These are phyloP conservation scores for Pristionchus pacificus DNA, from an alignment of 1,140 invertebrate genomes.

Conservation along the genomic window DNA sequence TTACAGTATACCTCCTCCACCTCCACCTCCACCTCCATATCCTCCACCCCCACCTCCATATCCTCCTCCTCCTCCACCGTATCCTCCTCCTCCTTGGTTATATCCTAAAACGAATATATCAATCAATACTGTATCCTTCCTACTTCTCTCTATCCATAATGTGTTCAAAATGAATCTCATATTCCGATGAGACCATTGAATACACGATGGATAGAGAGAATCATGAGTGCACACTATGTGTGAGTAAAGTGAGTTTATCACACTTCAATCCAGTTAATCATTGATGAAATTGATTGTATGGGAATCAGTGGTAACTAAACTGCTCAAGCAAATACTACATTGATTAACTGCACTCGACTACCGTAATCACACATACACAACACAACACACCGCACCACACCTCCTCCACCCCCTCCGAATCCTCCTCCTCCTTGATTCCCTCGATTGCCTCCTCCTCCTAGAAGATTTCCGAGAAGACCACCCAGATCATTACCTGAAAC, in stretches of 20 bases:
- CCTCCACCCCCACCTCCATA: constrained; percentile 37
- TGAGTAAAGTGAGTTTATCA: background rate
- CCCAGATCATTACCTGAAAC: constrained; percentile 3
- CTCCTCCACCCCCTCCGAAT: constrained; percentile 19
- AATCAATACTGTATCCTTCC: too few species aligned
- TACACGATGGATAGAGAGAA: too few species aligned
- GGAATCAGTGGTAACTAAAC: background rate
- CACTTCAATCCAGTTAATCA: background rate
- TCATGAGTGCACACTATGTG: too few species aligned
- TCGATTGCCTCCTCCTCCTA: constrained; percentile 23
- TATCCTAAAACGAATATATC: too few species aligned
- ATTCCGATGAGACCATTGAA: too few species aligned
- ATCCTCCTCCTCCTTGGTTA: constrained; percentile 12
- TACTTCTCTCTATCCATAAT: background rate
- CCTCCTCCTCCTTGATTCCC: constrained; percentile 5
- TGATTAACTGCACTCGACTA: background rate
- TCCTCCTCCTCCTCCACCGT: constrained; percentile 27
- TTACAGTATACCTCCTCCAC: background rate
- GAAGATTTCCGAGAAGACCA: constrained; percentile 27
- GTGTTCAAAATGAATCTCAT: too few species aligned
- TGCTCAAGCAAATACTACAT: background rate
- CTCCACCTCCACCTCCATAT: constrained; percentile 17
- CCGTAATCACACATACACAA: background rate
- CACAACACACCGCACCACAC: constrained; percentile 10
- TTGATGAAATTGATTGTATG: background rate